Evolutionary conservation across 2,797 vertebrate genomes (phyloP), one percentile per base, ranked within the genome.

Genomic region (Hafferia zeledoni): DNA sequence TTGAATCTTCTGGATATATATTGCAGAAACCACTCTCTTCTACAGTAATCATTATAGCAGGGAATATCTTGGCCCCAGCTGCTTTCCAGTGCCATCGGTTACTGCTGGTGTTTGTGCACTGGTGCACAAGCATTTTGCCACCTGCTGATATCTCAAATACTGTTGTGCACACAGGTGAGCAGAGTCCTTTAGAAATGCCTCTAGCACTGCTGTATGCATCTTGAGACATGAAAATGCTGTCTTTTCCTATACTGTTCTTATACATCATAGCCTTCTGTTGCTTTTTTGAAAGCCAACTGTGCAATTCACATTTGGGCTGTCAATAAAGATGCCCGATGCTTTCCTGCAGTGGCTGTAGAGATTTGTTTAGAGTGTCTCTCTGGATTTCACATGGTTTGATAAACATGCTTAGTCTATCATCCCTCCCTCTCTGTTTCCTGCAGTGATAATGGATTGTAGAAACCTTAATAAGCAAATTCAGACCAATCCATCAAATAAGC

Each of bases 391-490:
- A 11, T 68, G 88, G 64, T 57, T 95, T 95, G 84, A 76, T 94
- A 91, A 95, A 93, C 89, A 69, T 68, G 56, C 69, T 88, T 84
- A 82, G 83, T 87, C 67, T 71, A 33, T 94, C 76, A 76, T 89
- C 41, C 56, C 23, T 90, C 78, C 68, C 61, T 87, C 41, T 93
- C 79, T 43, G 60, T 77, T 90, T 87, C 90, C 90, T 90, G 92
- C 65, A 44, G 83, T 81, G 87, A 76, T 94, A 93, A 95, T 91
- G 86, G 85, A 84, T 86, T 74, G 83, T 83, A 89, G 93, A 81
- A 90, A 92, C 76, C 56, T 87, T 96, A 92, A 96, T 93, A 95
- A 95, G 91, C 87, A 94, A 94, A 93, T 95, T 93, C 91, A 91
- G 55, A 64, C 86, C 3, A 44, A 95, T 95, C 90, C 68, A 85